Evolutionary conservation across 2,113 vertebrate species (phyloP), one percentile per base, ranked within the genome.

Genomic region (Spea multiplicata): DNA sequence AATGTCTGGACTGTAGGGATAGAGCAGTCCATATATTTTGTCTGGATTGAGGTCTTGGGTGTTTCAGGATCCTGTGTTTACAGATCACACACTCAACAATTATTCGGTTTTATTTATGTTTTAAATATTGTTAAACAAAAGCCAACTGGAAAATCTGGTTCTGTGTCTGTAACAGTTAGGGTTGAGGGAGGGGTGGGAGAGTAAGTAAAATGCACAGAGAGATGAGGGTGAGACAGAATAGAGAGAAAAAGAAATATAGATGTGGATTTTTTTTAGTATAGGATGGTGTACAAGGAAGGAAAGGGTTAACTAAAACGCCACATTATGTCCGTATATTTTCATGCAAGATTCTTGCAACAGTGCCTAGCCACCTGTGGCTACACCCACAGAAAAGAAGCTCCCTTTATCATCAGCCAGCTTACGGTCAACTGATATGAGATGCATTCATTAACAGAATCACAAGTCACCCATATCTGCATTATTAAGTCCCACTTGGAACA

Each of bases 41-140:
- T 13, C n/a, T 45, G 14, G 45, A 64, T 44, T 5, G 2, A 30
- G 8, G 30, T 30, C 3, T 66, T 59, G 70, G 77, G 77, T 66
- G 71, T 49, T 68, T 30, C 50, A 59, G 46, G 16, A 17, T 30
- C 48, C 62, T 44, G 52, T 73, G 64, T 80, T 80, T 80, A 57
- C 64, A 80, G 50, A 80, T 80, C 77, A 80, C 77, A 73, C 30
- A 78, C 44, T 30, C 30, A 53, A 78, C 72, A 79, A 73, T 66
- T 71, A 73, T 72, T 72, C 59, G 48, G 49, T 80, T 59, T 80
- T 73, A 80, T 80, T 80, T 80, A 73, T 67, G 50, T 73, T 78
- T 67, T 79, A 79, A 79, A 71, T 73, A 73, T 44, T 44, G 77
- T 80, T 73, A 79, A 72, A 79, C 77, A 73, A 30, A 45, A 53